These are phyloP conservation scores for Blastobasis lacticolella DNA, from an alignment of 2,888 invertebrate genomes.

Conservation along the genomic window DNA sequence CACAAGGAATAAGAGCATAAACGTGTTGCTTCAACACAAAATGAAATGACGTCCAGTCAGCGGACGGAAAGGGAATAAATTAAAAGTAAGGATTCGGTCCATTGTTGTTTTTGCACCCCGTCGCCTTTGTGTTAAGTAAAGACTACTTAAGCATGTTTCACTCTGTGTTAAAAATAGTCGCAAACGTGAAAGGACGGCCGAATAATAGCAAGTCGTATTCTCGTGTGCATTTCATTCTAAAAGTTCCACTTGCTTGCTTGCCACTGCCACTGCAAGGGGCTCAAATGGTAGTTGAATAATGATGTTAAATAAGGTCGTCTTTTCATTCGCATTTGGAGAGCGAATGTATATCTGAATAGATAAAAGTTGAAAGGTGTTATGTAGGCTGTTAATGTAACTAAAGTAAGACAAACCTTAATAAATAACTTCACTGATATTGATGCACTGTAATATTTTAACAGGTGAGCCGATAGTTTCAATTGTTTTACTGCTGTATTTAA, in stretches of 20 bases:
- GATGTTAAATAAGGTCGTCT: not conserved
- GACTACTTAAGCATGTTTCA: conserved; percentile 12
- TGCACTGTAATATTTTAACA: too few species aligned
- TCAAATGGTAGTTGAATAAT: conserved; percentile 14
- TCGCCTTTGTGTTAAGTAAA: too few species aligned
- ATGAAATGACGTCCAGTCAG: conserved; percentile 52
- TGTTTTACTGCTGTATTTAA: too few species aligned
- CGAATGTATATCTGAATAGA: too few species aligned
- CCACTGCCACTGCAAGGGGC: conserved; percentile 12
- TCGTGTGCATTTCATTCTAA: conserved; percentile 13
- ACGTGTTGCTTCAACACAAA: conserved; percentile 51
- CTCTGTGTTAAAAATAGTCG: not conserved
- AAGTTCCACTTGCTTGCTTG: conserved; percentile 1
- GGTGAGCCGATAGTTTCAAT: too few species aligned
- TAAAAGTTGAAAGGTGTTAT: too few species aligned
- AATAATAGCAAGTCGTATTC: conserved; percentile 19
- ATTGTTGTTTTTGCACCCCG: conserved; percentile 43
- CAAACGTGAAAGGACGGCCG: conserved; percentile 11
- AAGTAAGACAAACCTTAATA: too few species aligned
- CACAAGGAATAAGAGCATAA: conserved; percentile 53
- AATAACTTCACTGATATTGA: too few species aligned
- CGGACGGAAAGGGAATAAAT: conserved; percentile 54
- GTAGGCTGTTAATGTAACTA: too few species aligned
- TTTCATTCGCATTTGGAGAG: too few species aligned
- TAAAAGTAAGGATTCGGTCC: conserved; percentile 51